Base-by-base conservation (phyloP, 2,888 invertebrate species). In the Hemithea aestivaria region DNA sequence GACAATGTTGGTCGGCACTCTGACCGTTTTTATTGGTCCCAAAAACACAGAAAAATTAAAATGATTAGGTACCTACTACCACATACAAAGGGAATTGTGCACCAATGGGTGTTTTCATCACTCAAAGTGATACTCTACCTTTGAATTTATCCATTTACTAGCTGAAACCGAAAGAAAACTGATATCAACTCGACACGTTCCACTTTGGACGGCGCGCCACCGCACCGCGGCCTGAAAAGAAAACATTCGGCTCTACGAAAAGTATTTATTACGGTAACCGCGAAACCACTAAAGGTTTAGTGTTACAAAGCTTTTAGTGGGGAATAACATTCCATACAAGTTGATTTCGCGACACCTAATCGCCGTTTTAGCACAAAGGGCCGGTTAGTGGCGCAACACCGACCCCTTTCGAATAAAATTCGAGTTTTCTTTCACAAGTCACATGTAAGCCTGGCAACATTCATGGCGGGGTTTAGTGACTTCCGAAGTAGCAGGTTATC, bases 401-500 rank as follows among this genome's bases (percentile, higher is more conserved):
- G 73, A 73, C 72, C 76, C 74, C 66, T 75, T 77, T 80, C 72
- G 76, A 80, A 83, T 81, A 81, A 81, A 82, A 82, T 76, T 78
- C 74, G 64, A 73, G 78, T 81, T 82, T 83, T 78, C 82, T 72
- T 73, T 75, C 74, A 69, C 70, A 70, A 75, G 70, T 72, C 66
- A 69, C 66, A 65, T 73, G 72, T 72, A 72, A 70, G 70, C 44
- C 35, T 73, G 68, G 75, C 75, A 80, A 79, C 81, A 79, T 83
- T 82, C 76, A 78, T 77, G 74, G 67, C 70, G 61, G 76, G 79
- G 84, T 84, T 82, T 84, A 84, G 78, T 82, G 85, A 84, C 85
- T 84, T 84, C 84, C 82, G 80, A 84, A 84, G 85, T 81, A 82
- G 83, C 83, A 81, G 83, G 85, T 85, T 87, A 85, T 85, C 85